These are phyloP conservation scores for Beris chalybata DNA, from an alignment of 2,888 invertebrate species.

Conservation along the genomic window DNA sequence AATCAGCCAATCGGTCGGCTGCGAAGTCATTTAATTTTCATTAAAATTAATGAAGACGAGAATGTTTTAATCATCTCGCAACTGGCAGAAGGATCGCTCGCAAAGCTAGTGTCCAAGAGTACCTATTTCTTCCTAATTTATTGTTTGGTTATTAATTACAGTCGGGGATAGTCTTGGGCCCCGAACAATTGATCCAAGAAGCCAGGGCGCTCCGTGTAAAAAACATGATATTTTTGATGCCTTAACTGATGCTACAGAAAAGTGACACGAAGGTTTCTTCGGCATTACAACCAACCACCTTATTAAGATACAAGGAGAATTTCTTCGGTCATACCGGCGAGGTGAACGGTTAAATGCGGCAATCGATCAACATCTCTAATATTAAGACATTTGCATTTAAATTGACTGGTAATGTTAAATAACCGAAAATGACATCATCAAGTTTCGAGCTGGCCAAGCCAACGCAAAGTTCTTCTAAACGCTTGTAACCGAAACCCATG, in stretches of 20 bases:
- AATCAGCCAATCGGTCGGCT: constrained; percentile 3
- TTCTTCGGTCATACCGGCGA: too few species aligned
- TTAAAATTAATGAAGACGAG: constrained; percentile 45
- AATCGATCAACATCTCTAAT: constrained; percentile 49
- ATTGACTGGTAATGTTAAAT: constrained; percentile 56
- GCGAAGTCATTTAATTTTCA: constrained; percentile 38
- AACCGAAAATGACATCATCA: constrained; percentile 53
- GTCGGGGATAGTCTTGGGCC: constrained; percentile 18
- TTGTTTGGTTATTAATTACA: constrained; percentile 39
- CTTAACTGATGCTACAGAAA: too few species aligned
- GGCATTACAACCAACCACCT: too few species aligned
- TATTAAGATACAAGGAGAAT: neutral
- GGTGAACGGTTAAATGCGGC: neutral
- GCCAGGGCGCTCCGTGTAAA: too few species aligned
- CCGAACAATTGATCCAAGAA: neutral
- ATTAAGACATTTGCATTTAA: constrained; percentile 55
- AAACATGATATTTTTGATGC: constrained; percentile 23
- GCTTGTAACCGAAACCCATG: constrained; percentile 17
- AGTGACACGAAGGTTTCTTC: too few species aligned
- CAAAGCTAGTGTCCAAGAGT: neutral
- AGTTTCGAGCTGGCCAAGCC: constrained; percentile 1
- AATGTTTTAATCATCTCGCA: constrained; percentile 44
- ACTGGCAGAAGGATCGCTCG: constrained; percentile 16
- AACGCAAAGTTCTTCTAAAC: constrained; percentile 9
- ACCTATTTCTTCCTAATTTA: constrained; percentile 33